Base-by-base conservation (phyloP, 2,797 vertebrate species). In the Apogon hyalosoma region DNA sequence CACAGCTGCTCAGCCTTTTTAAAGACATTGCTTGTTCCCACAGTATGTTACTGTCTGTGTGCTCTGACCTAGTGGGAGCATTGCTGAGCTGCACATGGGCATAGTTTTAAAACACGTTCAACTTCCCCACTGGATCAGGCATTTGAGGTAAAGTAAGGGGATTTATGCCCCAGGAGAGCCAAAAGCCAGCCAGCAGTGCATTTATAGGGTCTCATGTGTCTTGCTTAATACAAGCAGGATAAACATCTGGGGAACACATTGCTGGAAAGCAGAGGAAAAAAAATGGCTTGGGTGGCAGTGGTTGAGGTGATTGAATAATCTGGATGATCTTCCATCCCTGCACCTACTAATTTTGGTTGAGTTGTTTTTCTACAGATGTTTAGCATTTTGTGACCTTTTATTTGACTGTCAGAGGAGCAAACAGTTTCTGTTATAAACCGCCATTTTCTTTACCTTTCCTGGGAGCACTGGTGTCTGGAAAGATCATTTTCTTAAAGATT, bases 221-320 rank as follows among this genome's bases (percentile, higher is more conserved):
- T 81, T 80, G 66, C 86, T 91, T 93, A 92, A 92, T 94, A 92
- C 92, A 88, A 73, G 73, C 75, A 59, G 85, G 70, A 73, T 87
- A 88, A 91, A 94, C 93, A 95, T 95, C 93, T 95, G 93, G 83
- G 73, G 58, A 90, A 86, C 94, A 94, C 90, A 93, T 95, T 94
- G 84, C 82, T 84, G 73, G 38, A 83, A 91, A 85, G 59, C 55
- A 58, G 69, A 85, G 85, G 63, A 47, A 77, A 48, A 47, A 68
- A 83, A 80, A 77, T 73, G 64, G 83, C 65, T 75, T 77, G 80
- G 87, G 86, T 92, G 86, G 88, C 82, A 86, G 88, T 76, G 77
- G 85, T 84, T 12, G 83, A 92, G 90, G 91, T 90, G 84, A 87
- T 91, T 87, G 88, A 90, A 90, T 36, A 58, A 15, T 31, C 15